Percentiles rank a stretch among this genome's conserved stretches.
Conservation (phyloP, 2,888 invertebrate species). For the Julus scanicus region DNA sequence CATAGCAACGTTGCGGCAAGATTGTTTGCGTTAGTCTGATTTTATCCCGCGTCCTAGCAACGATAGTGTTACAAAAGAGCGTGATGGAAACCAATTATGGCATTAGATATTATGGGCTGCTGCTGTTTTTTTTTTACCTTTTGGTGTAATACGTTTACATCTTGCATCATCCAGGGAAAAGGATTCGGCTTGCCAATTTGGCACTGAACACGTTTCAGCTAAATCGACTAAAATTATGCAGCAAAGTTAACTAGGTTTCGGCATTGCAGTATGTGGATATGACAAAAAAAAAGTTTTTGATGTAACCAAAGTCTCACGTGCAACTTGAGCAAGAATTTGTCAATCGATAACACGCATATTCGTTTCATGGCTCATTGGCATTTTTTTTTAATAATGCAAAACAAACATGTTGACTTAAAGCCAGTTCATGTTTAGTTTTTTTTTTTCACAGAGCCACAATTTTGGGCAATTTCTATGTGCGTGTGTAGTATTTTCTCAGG, state of each 20-base stretch:
- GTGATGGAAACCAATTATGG: slow-evolving; percentile 26
- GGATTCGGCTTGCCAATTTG: neutral
- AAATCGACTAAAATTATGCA: neutral
- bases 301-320: neutral
- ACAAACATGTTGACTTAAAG: too few species aligned
- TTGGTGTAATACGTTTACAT: neutral
- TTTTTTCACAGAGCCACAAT: too few species aligned
- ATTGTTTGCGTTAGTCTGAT: neutral
- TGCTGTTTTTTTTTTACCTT: neutral
- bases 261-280: neutral
- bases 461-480: too few species aligned
- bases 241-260: neutral
- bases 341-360: neutral
- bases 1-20: slow-evolving; percentile 3
- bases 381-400: too few species aligned
- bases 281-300: neutral
- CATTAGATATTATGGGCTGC: neutral
- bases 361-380: too few species aligned
- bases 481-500: too few species aligned
- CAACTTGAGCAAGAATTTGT: neutral
- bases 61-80: slow-evolving; percentile 26
- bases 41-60: slow-evolving; percentile 21
- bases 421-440: too few species aligned
- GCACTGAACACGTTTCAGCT: neutral
- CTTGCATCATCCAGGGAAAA: neutral